Evolutionary conservation across 2,888 invertebrate species (phyloP), one percentile per base, ranked within the genome.

Genomic region (Tipula vernalis): DNA sequence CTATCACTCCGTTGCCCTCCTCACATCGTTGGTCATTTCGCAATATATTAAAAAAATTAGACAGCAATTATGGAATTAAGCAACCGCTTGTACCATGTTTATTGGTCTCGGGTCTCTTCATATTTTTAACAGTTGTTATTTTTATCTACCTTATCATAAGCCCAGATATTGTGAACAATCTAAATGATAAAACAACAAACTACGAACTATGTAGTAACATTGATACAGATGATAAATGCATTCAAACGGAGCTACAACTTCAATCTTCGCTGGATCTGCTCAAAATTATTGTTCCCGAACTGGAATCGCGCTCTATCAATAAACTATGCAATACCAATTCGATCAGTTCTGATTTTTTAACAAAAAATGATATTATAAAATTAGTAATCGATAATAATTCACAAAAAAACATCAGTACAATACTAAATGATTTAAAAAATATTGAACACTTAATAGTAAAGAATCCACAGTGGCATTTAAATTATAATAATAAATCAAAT

Each of bases 391-490:
- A 92, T 1, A 93, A 92, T 88, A 89, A 91, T 87, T 91, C 90
- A 87, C 89, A 90, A 85, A 91, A 92, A 90, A 92, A 93, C 88
- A 92, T 91, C 12, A 88, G 89, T 86, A 89, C 90, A 87, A 90
- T 94, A 88, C 92, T 92, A 88, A 92, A 91, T 83, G 94, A 94
- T 90, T 91, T 94, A 28, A 93, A 94, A 88, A 95, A 95, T 89
- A 93, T 95, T 86, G 94, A 96, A 89, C 93, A 96, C 85, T 91
- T 96, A 85, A 92, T 95, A 13, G 92, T 94, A 57, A 93, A 93
- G 87, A 96, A 96, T 90, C 95, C 95, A 0, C 93, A 94, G 86
- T 96, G 96, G 96, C 95, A 95, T 10, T 92, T 96, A 13, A 93
- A 92, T 88, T 92, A 95, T 13, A 92, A 94, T 6, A 91, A 92